A percentile compares a stretch with the other conserved stretches of the same genome.
Evolutionary conservation across 2,797 vertebrate species (phyloP).

Genomic region (Pangasius mekongensis): DNA sequence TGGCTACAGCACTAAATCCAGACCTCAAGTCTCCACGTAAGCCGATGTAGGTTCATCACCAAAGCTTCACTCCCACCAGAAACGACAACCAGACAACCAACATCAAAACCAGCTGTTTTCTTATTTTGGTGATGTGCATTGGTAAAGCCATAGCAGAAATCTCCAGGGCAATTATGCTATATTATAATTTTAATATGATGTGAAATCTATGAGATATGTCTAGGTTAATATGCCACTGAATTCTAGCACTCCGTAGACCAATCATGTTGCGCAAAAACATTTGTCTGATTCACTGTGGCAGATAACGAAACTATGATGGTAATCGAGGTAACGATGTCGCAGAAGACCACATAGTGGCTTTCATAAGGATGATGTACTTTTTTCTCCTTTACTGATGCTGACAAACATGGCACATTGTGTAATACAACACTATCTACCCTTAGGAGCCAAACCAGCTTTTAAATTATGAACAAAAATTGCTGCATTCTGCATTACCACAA

Average conservation of each 20-base stretch:
- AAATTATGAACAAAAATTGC: neutral
- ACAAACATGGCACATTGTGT: slow-evolving; percentile 33
- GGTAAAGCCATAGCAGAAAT: neutral
- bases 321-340: slow-evolving; percentile 57
- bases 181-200: neutral
- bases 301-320: slow-evolving; percentile 48
- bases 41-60: neutral
- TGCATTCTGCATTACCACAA: neutral
- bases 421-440: slow-evolving; percentile 1
- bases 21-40: neutral
- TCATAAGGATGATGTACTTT: slow-evolving; percentile 6
- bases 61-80: neutral
- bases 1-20: neutral
- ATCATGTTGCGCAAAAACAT: neutral
- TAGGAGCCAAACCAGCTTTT: slow-evolving; percentile 8
- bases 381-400: slow-evolving; percentile 32
- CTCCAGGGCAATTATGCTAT: neutral
- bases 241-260: neutral
- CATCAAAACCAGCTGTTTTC: neutral
- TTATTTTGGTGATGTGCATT: neutral
- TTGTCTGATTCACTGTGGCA: slow-evolving; percentile 47
- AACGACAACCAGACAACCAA: neutral
- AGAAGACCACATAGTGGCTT: slow-evolving; percentile 24
- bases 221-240: neutral
- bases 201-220: neutral